Evolutionary conservation across 2,113 vertebrate genomes (phyloP), one percentile per base, ranked within the genome.

Genomic region (Stercorarius parasiticus): DNA sequence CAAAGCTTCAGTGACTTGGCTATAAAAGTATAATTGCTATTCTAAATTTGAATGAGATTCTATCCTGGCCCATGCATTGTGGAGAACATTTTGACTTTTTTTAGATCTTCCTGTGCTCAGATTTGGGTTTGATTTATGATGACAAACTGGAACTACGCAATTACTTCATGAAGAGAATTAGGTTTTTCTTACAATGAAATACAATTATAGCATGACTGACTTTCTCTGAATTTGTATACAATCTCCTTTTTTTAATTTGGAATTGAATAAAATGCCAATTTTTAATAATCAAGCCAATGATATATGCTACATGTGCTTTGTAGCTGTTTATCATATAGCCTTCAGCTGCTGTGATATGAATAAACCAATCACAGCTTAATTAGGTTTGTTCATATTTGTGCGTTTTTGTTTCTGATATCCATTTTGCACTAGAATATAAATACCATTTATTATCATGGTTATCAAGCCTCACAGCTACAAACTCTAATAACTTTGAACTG

Each of bases 331-430:
- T 94, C 78, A 82, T 87, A 53, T 17, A 87, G 78, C 56, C 74
- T 91, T 95, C 89, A 93, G 70, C 91, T 97, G 81, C 69, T 89
- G 25, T 72, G 69, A 42, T 88, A 84, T 42, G 83, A 95, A 95
- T 95, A 95, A 95, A 94, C 42, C 88, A 91, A 87, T 79, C 73
- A 65, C 83, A 85, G 61, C 61, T 92, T 95, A 94, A 95, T 90
- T 86, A 90, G 26, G 16, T 93, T 96, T 90, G 59, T 88, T 72
- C 47, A 8, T 84, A 89, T 87, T 91, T 92, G 65, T 91, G 40
- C 70, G 72, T 91, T 97, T 97, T 91, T 27, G 12, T 88, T 88
- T 86, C 76, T 88, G 86, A 78, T 88, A 86, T 5, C 61, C 36
- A 85, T 96, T 97, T 91, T 92, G 38, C 56, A 56, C 69, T 86